Percentiles rank a stretch among this genome's conserved stretches.
These are phyloP conservation scores for Brachionichthys hirsutus DNA, from an alignment of 2,113 vertebrate species.

Conservation along the genomic window DNA sequence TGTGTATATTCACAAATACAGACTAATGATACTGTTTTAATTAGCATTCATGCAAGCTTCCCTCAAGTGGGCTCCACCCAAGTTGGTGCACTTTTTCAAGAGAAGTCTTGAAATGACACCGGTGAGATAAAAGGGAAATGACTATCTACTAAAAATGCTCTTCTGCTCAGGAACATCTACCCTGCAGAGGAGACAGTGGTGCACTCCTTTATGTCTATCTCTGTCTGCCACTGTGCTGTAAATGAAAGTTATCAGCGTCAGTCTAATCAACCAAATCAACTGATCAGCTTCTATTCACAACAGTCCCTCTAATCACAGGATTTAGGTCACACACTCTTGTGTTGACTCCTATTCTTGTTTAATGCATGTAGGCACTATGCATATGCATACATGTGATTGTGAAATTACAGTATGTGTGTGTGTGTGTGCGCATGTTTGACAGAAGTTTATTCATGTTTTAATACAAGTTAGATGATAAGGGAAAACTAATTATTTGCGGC, in stretches of 20 bases:
- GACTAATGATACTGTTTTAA: too few relatives aligned
- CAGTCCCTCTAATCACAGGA: slow-evolving; percentile 43
- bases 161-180: too few relatives aligned
- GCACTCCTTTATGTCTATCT: slow-evolving; percentile 13
- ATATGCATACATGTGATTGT: slow-evolving; percentile 30
- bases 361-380: slow-evolving; percentile 8
- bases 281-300: slow-evolving; percentile 45
- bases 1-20: too few relatives aligned
- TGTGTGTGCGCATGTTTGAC: slow-evolving; percentile 1
- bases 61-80: too few relatives aligned
- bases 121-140: too few relatives aligned
- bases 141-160: too few relatives aligned
- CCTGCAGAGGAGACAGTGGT: slow-evolving; percentile 8
- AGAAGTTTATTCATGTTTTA: slow-evolving; percentile 7
- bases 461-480: neutral
- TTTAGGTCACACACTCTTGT: slow-evolving; percentile 43
- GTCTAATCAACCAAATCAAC: slow-evolving; percentile 60
- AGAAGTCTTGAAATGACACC: too few relatives aligned
- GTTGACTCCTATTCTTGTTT: slow-evolving; percentile 35
- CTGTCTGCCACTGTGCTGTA: slow-evolving; percentile 18
- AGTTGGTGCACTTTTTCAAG: too few relatives aligned
- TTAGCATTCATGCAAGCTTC: too few relatives aligned
- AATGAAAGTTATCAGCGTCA: neutral
- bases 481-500: neutral
- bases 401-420: neutral